These are phyloP conservation scores for Tinea pellionella DNA, from an alignment of 2,888 invertebrate species.

Conservation along the genomic window DNA sequence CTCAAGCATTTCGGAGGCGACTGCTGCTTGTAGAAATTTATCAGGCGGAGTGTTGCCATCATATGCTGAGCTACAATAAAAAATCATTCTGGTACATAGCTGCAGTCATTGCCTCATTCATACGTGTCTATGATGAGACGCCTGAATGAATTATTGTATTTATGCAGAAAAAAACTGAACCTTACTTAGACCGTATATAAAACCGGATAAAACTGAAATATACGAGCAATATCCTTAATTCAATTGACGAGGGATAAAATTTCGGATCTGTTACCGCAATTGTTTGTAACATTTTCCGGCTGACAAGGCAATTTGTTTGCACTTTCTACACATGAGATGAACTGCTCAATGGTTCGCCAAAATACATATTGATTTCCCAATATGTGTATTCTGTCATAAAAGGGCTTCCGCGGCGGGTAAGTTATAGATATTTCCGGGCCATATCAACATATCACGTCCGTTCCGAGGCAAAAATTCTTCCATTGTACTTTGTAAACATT, in stretches of 20 bases:
- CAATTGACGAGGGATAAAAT: not conserved
- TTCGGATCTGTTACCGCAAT: not conserved
- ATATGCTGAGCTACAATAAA: no score
- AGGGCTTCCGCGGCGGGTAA: slow-evolving; percentile 25
- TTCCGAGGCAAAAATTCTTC: slow-evolving; percentile 19
- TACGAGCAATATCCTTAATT: not conserved
- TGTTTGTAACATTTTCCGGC: slow-evolving; percentile 9
- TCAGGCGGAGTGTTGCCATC: no score
- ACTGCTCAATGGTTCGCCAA: slow-evolving; percentile 19
- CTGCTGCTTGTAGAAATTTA: no score
- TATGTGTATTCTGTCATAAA: slow-evolving; percentile 27
- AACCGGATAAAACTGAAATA: not conserved
- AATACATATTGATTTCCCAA: slow-evolving; percentile 25
- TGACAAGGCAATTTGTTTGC: slow-evolving; percentile 11
- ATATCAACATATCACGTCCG: slow-evolving; percentile 23
- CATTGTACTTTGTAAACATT: slow-evolving; percentile 6
- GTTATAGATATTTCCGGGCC: slow-evolving; percentile 25
- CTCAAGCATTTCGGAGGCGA: no score
- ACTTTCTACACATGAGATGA: slow-evolving; percentile 10
- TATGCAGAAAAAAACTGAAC: no score
- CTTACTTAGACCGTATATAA: no score
- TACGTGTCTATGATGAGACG: no score
- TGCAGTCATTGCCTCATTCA: no score
- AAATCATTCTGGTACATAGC: no score
- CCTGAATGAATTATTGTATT: no score